These are phyloP conservation scores for Cephalopholis sonnerati DNA, from an alignment of 2,113 vertebrate genomes.

Conservation along the genomic window DNA sequence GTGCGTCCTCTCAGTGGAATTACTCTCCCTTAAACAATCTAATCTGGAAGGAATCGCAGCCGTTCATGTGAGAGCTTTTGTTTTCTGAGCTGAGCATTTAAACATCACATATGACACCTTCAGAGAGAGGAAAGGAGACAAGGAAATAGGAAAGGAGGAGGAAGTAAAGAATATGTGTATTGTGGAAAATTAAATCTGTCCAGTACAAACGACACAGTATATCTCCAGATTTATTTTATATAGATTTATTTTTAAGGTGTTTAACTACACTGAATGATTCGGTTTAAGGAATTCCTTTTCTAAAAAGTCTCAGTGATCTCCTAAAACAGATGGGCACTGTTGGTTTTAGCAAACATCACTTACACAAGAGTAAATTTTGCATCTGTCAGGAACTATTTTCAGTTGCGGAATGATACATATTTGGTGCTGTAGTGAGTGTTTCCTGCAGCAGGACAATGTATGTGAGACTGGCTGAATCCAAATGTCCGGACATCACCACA, in stretches of 20 bases:
- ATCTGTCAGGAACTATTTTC: background rate
- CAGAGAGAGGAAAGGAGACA: background rate
- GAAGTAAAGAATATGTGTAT: background rate
- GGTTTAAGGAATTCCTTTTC: too few species aligned
- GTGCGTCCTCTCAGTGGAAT: slow-evolving; percentile 20
- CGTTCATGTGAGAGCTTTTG: slow-evolving; percentile 1
- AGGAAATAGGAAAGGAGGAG: background rate
- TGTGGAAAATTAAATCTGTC: background rate
- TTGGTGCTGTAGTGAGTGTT: background rate
- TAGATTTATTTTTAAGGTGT: background rate
- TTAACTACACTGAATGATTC: background rate
- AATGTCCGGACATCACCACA: too few species aligned
- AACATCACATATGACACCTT: background rate
- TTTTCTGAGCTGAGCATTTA: slow-evolving; percentile 1
- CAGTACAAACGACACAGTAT: background rate
- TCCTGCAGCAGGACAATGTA: background rate
- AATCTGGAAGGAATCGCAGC: slow-evolving; percentile 16
- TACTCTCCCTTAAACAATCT: slow-evolving; percentile 18
- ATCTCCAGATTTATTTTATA: background rate
- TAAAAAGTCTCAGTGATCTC: too few species aligned
- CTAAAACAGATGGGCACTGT: too few species aligned
- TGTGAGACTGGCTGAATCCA: background rate
- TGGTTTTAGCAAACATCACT: background rate
- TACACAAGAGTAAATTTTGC: background rate
- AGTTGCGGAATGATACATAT: background rate